These are phyloP conservation scores for Anastrepha obliqua DNA, from an alignment of 1,140 invertebrate genomes.

Conservation along the genomic window DNA sequence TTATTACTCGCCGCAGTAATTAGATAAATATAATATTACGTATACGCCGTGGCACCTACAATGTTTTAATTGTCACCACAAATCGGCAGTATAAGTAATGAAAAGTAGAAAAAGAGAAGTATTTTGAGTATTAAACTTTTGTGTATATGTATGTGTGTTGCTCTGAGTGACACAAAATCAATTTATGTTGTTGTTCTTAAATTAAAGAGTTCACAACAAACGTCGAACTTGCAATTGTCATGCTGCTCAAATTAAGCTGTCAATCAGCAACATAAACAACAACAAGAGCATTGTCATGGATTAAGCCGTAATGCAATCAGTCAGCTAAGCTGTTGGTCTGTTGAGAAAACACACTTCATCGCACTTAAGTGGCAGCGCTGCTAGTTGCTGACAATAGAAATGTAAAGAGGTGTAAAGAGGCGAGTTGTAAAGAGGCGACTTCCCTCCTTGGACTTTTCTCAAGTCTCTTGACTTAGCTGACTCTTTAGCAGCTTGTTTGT, in stretches of 20 bases:
- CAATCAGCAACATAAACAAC: not conserved
- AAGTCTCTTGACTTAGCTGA: too few species aligned
- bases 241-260: not conserved
- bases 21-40: not conserved
- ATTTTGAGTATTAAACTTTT: not conserved
- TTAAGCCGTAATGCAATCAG: not conserved
- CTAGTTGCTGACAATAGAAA: not conserved
- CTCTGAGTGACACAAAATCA: not conserved
- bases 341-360: not conserved
- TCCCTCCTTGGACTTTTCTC: too few species aligned
- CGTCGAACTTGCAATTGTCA: not conserved
- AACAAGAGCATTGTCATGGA: too few species aligned
- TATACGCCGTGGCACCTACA: not conserved
- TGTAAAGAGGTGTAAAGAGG: not conserved
- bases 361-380: not conserved
- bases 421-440: too few species aligned
- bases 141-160: not conserved
- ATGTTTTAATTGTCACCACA: not conserved
- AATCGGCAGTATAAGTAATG: not conserved
- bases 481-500: too few species aligned
- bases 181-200: too few species aligned
- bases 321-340: not conserved
- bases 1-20: too few species aligned
- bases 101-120: not conserved
- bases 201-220: not conserved